Evolutionary conservation across 1,140 invertebrate species (phyloP).

Genomic region (Monochamus saltuarius): DNA sequence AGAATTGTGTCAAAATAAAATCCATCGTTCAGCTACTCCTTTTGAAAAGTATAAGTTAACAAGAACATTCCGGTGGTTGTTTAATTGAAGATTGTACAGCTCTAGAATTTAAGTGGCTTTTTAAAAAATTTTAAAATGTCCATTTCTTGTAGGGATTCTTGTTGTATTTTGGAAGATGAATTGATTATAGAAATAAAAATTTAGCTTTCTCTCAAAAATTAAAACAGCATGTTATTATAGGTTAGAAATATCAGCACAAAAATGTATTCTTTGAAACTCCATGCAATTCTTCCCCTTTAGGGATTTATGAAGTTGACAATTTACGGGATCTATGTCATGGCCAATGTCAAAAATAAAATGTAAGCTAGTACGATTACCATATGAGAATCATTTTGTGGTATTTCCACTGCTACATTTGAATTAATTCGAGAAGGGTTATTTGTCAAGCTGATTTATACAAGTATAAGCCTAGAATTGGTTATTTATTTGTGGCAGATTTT

Average conservation of each 20-base stretch:
- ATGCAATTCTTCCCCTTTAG: too few relatives aligned
- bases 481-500: too few relatives aligned
- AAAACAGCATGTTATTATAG: neutral
- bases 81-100: neutral
- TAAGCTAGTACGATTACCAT: too few relatives aligned
- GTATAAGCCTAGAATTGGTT: too few relatives aligned
- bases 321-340: too few relatives aligned
- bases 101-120: neutral
- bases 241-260: neutral
- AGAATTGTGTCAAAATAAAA: neutral
- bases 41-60: neutral
- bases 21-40: neutral
- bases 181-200: slow-evolving; percentile 2
- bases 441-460: too few relatives aligned
- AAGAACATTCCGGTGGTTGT: neutral
- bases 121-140: neutral
- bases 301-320: too few relatives aligned
- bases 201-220: neutral
- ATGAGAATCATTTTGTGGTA: too few relatives aligned
- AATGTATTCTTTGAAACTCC: too few relatives aligned
- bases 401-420: too few relatives aligned
- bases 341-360: too few relatives aligned
- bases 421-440: too few relatives aligned
- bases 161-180: neutral
- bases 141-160: neutral